Evolutionary conservation across 2,888 invertebrate species (phyloP), one percentile per base, ranked within the genome.

Genomic region (Mallateleia sp.): DNA sequence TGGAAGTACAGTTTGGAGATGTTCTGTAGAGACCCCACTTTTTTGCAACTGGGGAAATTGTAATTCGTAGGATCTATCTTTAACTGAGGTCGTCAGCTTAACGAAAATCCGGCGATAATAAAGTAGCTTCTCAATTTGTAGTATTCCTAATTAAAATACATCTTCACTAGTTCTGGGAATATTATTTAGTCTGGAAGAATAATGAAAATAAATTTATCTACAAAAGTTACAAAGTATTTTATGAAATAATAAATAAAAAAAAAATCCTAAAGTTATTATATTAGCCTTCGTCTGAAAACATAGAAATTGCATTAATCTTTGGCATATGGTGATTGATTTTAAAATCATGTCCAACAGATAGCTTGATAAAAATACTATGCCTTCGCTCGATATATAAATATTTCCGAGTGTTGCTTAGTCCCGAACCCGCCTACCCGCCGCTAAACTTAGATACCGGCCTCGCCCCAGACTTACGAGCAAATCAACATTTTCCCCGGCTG

Each of bases 381-480:
- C 89, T 90, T 91, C 74, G 89, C 88, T 92, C 89, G 90, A 93
- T 92, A 93, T 93, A 94, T 94, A 94, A 94, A 94, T 94, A 94
- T 94, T 94, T 94, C 91, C 90, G 89, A 92, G 92, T 92, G 92
- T 93, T 91, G 91, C 93, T 91, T 91, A 91, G 87, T 87, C 90
- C 92, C 92, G 92, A 94, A 93, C 91, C 93, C 94, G 94, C 94
- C 94, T 94, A 94, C 94, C 93, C 92, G 90, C 82, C 89, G 92
- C 95, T 95, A 95, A 94, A 94, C 93, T 94, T 95, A 95, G 95
- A 94, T 91, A 87, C 92, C 92, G 92, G 90, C 92, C 91, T 93
- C 93, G 92, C 93, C 93, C 91, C 93, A 93, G 93, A 88, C 89
- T 89, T 90, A 92, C 90, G 89, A 91, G 90, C 90, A 93, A 92